phyloP scores from a whole-genome alignment of 2,888 invertebrate species.

The Blera fallax region DNA sequence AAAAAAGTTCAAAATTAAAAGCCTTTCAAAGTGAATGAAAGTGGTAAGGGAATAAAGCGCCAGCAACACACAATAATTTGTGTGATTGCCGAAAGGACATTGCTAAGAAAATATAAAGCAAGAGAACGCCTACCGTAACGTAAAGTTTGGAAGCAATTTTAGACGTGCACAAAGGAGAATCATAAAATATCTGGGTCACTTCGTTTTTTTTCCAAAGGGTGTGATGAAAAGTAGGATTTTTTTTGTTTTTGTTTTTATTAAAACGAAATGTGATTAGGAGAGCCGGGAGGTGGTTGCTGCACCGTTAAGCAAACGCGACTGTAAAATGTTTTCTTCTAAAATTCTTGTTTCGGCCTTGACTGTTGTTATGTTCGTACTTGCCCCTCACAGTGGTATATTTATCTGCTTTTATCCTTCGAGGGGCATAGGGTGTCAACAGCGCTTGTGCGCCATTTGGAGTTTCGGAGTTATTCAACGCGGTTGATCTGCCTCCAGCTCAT shows the following conservation, averaged over 20 bases:
- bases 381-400: too few species aligned
- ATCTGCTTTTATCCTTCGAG: too few species aligned
- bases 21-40: constrained; percentile 56
- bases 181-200: constrained; percentile 36
- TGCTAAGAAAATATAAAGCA: neutral
- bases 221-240: constrained; percentile 29
- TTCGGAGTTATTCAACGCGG: too few species aligned
- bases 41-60: constrained; percentile 39
- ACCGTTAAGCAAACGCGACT: constrained; percentile 26
- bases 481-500: too few species aligned
- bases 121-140: constrained; percentile 56
- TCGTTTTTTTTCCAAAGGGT: constrained; percentile 38
- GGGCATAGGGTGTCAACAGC: too few species aligned
- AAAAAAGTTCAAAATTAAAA: constrained; percentile 55
- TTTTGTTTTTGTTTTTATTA: constrained; percentile 30
- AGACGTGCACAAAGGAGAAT: constrained; percentile 21
- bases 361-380: too few species aligned
- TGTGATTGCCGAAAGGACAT: constrained; percentile 56
- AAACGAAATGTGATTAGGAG: constrained; percentile 41
- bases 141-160: constrained; percentile 43
- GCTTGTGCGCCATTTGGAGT: too few species aligned
- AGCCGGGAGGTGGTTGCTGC: constrained; percentile 29
- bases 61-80: constrained; percentile 22
- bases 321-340: neutral
- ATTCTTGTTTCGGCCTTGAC: constrained; percentile 8